Evolutionary conservation across 2,797 vertebrate genomes (phyloP), one percentile per base, ranked within the genome.

Genomic region (Melanotaenia maccullochi): DNA sequence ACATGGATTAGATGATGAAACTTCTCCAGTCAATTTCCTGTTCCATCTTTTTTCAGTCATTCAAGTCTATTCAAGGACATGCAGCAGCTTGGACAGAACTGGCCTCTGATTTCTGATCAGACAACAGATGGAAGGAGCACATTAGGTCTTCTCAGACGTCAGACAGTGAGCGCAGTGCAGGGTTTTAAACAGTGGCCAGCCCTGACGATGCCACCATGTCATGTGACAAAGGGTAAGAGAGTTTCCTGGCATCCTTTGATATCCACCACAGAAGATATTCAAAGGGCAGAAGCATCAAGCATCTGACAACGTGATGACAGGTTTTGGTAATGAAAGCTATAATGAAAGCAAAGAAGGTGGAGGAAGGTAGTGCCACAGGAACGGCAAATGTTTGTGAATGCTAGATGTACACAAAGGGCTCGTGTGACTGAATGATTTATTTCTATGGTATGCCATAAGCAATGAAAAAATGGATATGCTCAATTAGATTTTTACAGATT

Each of bases 241-340:
- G 57, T 65, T 44, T 62, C 22, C 58, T 44, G 32, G 65, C 20
- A 0, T 76, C 40, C 64, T 78, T 76, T 76, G 57, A 84, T 77
- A 64, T 64, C 32, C 60, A 58, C 35, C 25, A 28, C 1, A 54
- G 69, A 30, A 65, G 57, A 84, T 75, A 75, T 9, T 88, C 79
- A 82, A 89, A 88, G 88, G 83, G 71, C 76, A 76, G 71, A 35
- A 55, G 64, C 68, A 71, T 82, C 70, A 73, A 74, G 82, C 63
- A 12, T 49, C 75, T 71, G 42, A 16, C 63, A 1, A 62, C 8
- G 44, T 62, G 60, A 76, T 73, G 82, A 80, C 69, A 79, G 81
- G 28, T 49, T 67, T 59, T 75, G 42, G 22, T 71, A 65, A 75
- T 73, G 70, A 78, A 70, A 71, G 40, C 52, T 65, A 25, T 76